Percentiles rank a stretch among this genome's conserved stretches.
Conservation (phyloP, 2,113 vertebrate genomes). For the Lepus timidus region DNA sequence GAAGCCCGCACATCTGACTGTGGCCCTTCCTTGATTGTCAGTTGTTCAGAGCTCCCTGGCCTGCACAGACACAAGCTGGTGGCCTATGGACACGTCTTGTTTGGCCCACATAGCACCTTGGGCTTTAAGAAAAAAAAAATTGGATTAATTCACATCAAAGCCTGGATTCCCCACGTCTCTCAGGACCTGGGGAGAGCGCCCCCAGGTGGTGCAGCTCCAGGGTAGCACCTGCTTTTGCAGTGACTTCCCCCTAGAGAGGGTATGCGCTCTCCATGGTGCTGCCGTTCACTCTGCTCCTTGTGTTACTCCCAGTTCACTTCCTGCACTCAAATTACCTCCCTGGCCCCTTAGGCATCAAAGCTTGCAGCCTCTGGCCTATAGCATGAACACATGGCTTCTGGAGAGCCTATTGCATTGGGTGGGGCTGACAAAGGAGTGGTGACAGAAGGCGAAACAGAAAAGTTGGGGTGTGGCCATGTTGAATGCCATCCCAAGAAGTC, state of each 20-base stretch:
- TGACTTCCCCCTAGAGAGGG: background rate
- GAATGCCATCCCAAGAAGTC: slow-evolving; percentile 24
- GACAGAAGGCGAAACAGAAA: background rate
- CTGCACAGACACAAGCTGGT: slow-evolving; percentile 36
- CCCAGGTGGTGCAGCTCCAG: background rate
- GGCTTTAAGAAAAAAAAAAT: background rate
- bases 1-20: background rate
- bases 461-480: background rate
- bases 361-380: background rate
- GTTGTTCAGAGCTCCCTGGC: background rate
- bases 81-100: slow-evolving; percentile 52
- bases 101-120: slow-evolving; percentile 30
- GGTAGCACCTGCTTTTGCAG: background rate
- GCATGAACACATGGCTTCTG: background rate
- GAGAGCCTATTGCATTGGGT: background rate
- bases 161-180: slow-evolving; percentile 2
- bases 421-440: background rate
- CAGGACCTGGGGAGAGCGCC: background rate
- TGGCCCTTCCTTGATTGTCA: background rate
- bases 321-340: background rate
- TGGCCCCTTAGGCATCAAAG: background rate
- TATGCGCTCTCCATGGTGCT: background rate
- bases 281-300: background rate
- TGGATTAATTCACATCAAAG: slow-evolving; percentile 55
- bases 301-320: background rate